These are phyloP conservation scores for Andrena trimmerana DNA, from an alignment of 2,888 invertebrate species.

Conservation along the genomic window DNA sequence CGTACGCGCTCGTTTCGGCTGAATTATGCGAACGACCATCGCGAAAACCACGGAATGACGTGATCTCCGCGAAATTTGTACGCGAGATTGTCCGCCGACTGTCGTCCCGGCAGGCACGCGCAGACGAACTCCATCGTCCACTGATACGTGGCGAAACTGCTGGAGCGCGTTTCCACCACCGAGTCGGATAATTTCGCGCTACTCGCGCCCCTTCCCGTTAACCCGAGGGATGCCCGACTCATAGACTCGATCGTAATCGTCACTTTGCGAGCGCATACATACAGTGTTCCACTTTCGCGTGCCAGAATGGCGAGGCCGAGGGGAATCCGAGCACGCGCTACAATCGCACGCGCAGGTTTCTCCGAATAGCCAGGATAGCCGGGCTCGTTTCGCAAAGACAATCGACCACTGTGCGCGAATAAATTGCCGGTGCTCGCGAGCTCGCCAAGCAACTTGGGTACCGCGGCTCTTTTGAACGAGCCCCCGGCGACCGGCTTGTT, in stretches of 20 bases:
- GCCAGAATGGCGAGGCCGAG: constrained; percentile 12
- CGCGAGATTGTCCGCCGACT: constrained; percentile 20
- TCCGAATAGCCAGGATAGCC: constrained; percentile 49
- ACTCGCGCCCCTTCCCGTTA: background rate
- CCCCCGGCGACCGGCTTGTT: constrained; percentile 31
- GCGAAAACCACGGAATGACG: constrained; percentile 63
- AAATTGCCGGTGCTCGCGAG: constrained; percentile 49
- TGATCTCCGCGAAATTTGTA: constrained; percentile 58
- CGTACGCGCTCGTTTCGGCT: constrained; percentile 57
- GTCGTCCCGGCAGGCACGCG: background rate
- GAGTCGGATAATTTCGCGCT: constrained; percentile 35
- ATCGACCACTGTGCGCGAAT: constrained; percentile 47
- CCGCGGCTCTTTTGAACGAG: constrained; percentile 56
- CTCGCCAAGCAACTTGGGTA: background rate
- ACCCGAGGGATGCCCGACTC: no score
- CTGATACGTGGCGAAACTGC: constrained; percentile 26
- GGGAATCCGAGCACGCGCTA: constrained; percentile 32
- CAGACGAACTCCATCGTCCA: constrained; percentile 31
- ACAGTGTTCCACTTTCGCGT: constrained; percentile 6
- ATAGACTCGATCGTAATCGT: no score
- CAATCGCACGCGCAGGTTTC: constrained; percentile 14
- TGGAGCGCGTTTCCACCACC: constrained; percentile 18
- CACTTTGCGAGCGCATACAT: background rate
- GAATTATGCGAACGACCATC: constrained; percentile 61
- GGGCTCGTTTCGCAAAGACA: constrained; percentile 46